These are phyloP conservation scores for Archegozetes longisetosus DNA, from an alignment of 1,140 invertebrate genomes.

Conservation along the genomic window DNA sequence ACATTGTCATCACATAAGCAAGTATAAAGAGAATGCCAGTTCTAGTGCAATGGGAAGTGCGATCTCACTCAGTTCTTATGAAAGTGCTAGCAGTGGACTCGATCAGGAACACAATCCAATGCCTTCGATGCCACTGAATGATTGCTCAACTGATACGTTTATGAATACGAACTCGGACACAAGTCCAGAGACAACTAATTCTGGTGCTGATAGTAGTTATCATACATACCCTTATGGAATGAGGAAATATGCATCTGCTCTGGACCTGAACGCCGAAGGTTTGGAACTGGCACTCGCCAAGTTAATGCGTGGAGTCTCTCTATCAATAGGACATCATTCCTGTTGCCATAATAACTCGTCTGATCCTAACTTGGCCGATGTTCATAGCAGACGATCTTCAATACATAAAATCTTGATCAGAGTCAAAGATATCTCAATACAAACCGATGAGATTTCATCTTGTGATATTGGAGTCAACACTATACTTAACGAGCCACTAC, in stretches of 20 bases:
- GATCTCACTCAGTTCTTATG: background rate
- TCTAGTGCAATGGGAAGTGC: background rate
- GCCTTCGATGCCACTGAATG: background rate
- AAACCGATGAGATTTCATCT: background rate
- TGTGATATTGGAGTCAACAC: background rate
- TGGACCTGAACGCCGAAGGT: background rate
- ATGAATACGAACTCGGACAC: background rate
- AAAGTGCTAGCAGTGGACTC: background rate
- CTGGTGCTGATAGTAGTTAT: conserved; percentile 6
- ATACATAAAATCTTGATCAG: background rate
- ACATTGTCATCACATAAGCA: too few species aligned
- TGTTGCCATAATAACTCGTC: background rate
- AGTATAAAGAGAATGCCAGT: background rate
- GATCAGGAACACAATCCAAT: conserved; percentile 1
- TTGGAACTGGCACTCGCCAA: background rate
- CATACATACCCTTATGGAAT: conserved; percentile 10
- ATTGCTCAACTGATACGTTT: background rate
- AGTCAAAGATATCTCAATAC: conserved; percentile 5
- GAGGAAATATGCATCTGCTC: conserved; percentile 2
- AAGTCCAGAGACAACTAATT: conserved; percentile 9
- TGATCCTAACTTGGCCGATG: background rate
- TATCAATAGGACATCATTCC: background rate
- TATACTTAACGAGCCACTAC: background rate
- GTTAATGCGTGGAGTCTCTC: background rate
- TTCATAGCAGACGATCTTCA: background rate